These are phyloP conservation scores for Spinibarbus caldwelli DNA, from an alignment of 2,797 vertebrate species.

Conservation along the genomic window DNA sequence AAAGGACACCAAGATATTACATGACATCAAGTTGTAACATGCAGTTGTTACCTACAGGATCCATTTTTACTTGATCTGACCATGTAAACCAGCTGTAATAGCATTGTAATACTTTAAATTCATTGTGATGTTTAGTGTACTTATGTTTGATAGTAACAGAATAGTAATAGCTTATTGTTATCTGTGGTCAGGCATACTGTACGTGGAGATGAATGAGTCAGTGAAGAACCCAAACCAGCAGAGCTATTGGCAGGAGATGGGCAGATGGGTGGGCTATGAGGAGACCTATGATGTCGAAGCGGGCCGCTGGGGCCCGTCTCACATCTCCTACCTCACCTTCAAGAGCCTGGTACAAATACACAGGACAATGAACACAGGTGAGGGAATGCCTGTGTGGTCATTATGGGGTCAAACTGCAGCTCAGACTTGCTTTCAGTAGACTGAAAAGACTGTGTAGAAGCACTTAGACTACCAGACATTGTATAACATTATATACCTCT, in stretches of 20 bases:
- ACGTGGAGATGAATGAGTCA: conserved; percentile 78
- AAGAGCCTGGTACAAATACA: conserved; percentile 88
- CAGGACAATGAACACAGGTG: conserved; percentile 83
- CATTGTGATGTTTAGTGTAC: background rate
- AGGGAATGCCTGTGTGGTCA: conserved; percentile 42
- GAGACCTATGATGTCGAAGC: conserved; percentile 82
- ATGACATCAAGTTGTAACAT: conserved; percentile 8
- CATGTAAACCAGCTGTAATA: background rate
- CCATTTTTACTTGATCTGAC: background rate
- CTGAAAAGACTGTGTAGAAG: background rate
- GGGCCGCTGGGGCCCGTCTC: conserved; percentile 82
- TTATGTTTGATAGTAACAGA: background rate
- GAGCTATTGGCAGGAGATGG: conserved; percentile 86
- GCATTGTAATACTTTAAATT: background rate
- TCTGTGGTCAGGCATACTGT: conserved; percentile 68
- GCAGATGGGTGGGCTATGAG: conserved; percentile 85
- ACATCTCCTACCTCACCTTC: conserved; percentile 91
- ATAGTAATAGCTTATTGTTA: background rate
- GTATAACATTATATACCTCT: background rate
- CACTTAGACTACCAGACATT: background rate
- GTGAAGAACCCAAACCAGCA: conserved; percentile 84
- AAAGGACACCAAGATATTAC: conserved; percentile 20
- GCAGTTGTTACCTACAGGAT: background rate
- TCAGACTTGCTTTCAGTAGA: background rate
- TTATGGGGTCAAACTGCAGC: background rate